These are phyloP conservation scores for Paragorgia papillata DNA, from an alignment of 92 coral and sea anemone species.

Conservation along the genomic window DNA sequence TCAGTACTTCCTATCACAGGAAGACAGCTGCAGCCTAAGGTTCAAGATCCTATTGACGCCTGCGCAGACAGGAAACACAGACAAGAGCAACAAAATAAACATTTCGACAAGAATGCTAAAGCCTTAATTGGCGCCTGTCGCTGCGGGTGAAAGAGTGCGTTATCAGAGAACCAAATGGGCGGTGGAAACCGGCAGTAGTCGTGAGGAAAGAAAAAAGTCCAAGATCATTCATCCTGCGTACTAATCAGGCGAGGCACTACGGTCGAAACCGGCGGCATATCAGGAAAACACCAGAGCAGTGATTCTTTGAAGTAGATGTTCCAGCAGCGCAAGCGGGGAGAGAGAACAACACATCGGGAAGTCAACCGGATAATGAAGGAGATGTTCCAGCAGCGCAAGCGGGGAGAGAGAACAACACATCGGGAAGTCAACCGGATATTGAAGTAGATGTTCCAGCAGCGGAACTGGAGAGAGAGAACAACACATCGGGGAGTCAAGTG, in stretches of 20 bases:
- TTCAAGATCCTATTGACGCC: no score
- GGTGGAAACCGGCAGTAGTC: slow-evolving; percentile 43
- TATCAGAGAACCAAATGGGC: slow-evolving; percentile 20
- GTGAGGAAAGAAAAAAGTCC: slow-evolving; percentile 28
- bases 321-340: no score
- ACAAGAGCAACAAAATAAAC: slow-evolving; percentile 25
- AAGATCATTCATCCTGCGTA: slow-evolving; percentile 27
- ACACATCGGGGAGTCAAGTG: no score
- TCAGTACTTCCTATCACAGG: slow-evolving; percentile 36
- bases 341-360: no score
- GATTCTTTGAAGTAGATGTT: no score
- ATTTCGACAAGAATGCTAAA: slow-evolving; percentile 30
- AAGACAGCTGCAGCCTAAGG: slow-evolving; percentile 9
- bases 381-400: no score
- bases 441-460: no score
- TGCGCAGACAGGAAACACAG: background rate
- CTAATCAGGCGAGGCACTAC: slow-evolving; percentile 21
- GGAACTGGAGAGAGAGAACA: no score
- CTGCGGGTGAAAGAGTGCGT: slow-evolving; percentile 30
- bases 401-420: no score
- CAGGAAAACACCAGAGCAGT: slow-evolving; percentile 12
- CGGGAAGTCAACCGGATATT: no score
- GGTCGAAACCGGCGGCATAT: slow-evolving; percentile 36
- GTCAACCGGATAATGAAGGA: no score
- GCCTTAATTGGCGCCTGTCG: slow-evolving; percentile 20